Base-by-base conservation (phyloP, 30 jellyfish, hydroid and myxozoan species). In the Sanderia malayensis region DNA sequence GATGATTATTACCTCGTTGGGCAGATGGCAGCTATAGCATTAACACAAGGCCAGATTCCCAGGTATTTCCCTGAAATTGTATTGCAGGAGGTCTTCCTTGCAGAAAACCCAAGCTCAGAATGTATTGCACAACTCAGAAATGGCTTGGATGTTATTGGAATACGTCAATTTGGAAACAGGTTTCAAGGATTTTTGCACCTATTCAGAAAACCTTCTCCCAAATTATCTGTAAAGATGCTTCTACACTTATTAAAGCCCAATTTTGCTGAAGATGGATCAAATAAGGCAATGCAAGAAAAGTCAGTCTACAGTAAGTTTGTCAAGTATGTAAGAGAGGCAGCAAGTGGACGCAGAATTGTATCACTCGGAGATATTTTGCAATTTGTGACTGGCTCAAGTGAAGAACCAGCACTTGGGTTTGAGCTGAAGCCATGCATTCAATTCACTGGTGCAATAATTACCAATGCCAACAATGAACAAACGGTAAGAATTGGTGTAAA, bases 381-480 rank as follows among this genome's bases (percentile, higher is more conserved):
- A 24, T 57, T 57, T 57, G 6, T 57, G 31, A 57, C 68, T 57
- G 68, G 22, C 31, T 20, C 68, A 57, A n/a, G 31, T 24, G 22
- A 57, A 57, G 68, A 57, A 57, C 68, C 68, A 57, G 68, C 31
- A n/a, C 68, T 57, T 57, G 68, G 68, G 9, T 57, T 57, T 57
- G 55, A 41, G 55, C 8, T 41, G 55, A 41, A 41, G 55, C 55
- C 55, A 41, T 41, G 55, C 55, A 41, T 41, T 41, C 55, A 41
- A 41, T 41, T 41, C 55, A 41, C 55, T 41, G 55, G 8, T 41
- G 55, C 55, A 41, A 41, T 41, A 6, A 41, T 41, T 41, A 41
- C 55, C 55, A 41, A 41, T 41, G 15, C 55, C 55, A 41, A 41
- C 55, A 41, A 41, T 41, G 55, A 41, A 41, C 55, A 41, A 41